A percentile compares a stretch with the other conserved stretches of the same genome.
phyloP scores from a whole-genome alignment of 2,888 invertebrate species.

The Anarsia innoxiella region DNA sequence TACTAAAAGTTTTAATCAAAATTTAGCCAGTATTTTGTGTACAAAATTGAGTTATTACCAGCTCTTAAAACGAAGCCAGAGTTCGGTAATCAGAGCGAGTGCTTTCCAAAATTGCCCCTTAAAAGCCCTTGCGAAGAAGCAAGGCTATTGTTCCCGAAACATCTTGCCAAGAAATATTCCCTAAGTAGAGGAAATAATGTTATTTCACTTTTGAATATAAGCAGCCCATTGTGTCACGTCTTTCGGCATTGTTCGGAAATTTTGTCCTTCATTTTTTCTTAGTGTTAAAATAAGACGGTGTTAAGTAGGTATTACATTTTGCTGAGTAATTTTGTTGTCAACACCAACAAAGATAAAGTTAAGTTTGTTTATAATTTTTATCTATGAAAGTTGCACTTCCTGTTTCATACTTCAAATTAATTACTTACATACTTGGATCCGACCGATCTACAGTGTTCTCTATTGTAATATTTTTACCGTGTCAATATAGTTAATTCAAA shows the following conservation, averaged over 20 bases:
- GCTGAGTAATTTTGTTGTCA: not conserved
- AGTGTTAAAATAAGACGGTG: too few relatives aligned
- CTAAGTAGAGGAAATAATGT: constrained; percentile 7
- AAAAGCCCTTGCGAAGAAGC: constrained; percentile 4
- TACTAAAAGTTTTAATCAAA: too few relatives aligned
- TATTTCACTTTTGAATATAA: constrained; percentile 4
- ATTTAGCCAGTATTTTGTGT: not conserved
- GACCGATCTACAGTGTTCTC: too few relatives aligned
- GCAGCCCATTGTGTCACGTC: not conserved
- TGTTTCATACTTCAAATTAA: too few relatives aligned
- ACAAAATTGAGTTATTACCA: constrained; percentile 3
- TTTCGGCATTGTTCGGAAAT: not conserved
- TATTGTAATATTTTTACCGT: too few relatives aligned
- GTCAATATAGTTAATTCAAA: too few relatives aligned
- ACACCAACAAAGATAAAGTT: not conserved
- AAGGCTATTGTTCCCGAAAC: constrained; percentile 8
- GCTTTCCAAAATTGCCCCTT: constrained; percentile 8
- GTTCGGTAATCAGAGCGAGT: constrained; percentile 3
- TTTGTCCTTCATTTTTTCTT: not conserved
- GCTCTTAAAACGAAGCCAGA: constrained; percentile 1
- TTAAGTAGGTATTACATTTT: not conserved
- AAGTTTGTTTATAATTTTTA: not conserved
- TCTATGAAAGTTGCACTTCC: too few relatives aligned
- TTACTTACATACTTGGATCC: too few relatives aligned
- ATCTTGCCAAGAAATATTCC: constrained; percentile 7